Base-by-base conservation (phyloP, 2,113 vertebrate species). In the Percopsis transmontana region DNA sequence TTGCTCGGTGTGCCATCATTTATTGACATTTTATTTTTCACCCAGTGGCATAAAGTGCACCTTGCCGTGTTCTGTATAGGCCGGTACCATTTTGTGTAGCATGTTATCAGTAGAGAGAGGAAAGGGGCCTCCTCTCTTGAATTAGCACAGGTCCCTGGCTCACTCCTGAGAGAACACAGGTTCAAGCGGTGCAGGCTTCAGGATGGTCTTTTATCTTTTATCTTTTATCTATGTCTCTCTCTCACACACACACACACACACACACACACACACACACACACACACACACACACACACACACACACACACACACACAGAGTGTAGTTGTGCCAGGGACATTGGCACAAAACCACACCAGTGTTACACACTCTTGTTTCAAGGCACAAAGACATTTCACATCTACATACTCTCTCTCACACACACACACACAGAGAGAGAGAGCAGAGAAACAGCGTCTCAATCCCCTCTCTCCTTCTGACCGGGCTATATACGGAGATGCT, bases 101-200 rank as follows among this genome's bases (percentile, higher is more conserved):
- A 33, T 33, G 27, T n/a, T 19, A 51, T n/a, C n/a, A 19, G 23
- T 8, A 52, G 23, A 40, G 54, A 11, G 52, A 19, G 16, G 48
- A 41, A 27, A 18, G 50, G 56, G 50, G 40, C 47, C 48, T 69
- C 72, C 67, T 55, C 61, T 64, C 72, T 72, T 68, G 57, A 86
- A 86, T 87, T 86, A 84, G 71, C 69, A 61, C 77, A 82, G 84
- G 77, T 84, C 79, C 81, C 80, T 70, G 85, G 83, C 72, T 60
- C 65, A 73, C 68, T 56, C 18, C 70, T 70, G 74, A 76, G 74
- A 72, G 76, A 79, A 74, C 64, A 15, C 62, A 47, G 62, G 60
- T 83, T 76, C 74, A 53, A 79, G 62, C 60, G 62, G 20, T 50
- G 42, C 45, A 77, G 18, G n/a, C 72, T 76, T 76, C 65, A 63